phyloP scores from a whole-genome alignment of 64 coral and sea anemone species.

The Trachythela sp. region DNA sequence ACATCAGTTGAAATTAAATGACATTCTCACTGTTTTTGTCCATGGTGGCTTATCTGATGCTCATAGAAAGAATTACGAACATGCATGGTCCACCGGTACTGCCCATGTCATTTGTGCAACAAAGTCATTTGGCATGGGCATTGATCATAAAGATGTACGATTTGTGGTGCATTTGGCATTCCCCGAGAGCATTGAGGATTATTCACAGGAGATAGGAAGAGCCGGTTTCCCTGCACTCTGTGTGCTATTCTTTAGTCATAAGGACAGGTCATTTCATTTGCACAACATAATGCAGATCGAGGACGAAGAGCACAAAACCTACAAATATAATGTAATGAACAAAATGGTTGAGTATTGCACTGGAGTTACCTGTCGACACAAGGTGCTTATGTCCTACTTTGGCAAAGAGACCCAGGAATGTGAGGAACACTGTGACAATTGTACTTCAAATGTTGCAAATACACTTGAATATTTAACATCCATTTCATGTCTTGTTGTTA shows the following conservation, averaged over 20 bases:
- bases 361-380: not conserved
- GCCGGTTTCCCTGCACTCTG: not conserved
- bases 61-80: not conserved
- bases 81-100: not conserved
- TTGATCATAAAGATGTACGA: not conserved
- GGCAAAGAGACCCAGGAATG: not conserved
- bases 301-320: not conserved
- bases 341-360: constrained; percentile 13
- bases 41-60: not conserved
- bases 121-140: constrained; percentile 8
- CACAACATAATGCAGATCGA: not conserved
- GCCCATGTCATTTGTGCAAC: not conserved
- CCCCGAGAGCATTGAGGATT: not conserved
- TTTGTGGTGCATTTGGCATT: constrained; percentile 8
- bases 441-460: not conserved
- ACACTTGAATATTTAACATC: not conserved
- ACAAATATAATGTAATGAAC: not conserved
- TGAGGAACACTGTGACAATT: constrained; percentile 13
- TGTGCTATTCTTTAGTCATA: not conserved
- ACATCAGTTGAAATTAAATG: not conserved
- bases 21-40: too few species aligned
- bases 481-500: not conserved
- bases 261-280: constrained; percentile 7
- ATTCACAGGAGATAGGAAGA: not conserved
- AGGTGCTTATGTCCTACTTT: not conserved